Base-by-base conservation (phyloP, 2,113 vertebrate genomes). In the Sula dactylatra region DNA sequence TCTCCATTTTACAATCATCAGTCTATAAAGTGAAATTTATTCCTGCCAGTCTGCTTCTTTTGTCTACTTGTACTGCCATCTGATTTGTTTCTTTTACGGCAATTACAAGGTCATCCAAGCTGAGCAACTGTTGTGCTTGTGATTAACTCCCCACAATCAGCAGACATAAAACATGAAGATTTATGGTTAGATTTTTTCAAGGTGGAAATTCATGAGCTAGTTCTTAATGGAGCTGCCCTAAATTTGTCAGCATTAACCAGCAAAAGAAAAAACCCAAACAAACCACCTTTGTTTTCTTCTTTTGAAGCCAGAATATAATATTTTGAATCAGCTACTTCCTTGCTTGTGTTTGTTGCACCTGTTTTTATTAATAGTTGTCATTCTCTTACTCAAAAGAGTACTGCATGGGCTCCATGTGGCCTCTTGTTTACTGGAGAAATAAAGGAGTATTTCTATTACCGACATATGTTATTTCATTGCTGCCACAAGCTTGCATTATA, bases 131-230 rank as follows among this genome's bases (percentile, higher is more conserved):
- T 82, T 96, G 32, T 65, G 52, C 69, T 92, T 94, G 32, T 90
- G 86, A 94, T 93, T 93, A 97, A 93, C 74, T 88, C 72, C 56
- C 58, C 70, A 91, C 77, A 77, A 85, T 93, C 83, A 92, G 13
- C 56, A 92, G 85, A 55, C 76, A 94, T 4, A 93, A 91, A 95
- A 65, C 40, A 87, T 74, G 70, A 97, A 96, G 93, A 97, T 96
- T 97, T 93, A 97, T 76, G 85, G 76, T 81, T 86, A 50, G 21
- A 77, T 83, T 92, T 89, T 88, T 95, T 93, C 87, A 96, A 97
- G 92, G 92, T 94, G 90, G 95, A 96, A 97, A 72, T 70, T 9
- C 79, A 83, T 70, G 78, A 95, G 64, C 81, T 93, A 52, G 55
- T 72, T 91, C 87, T 95, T 96, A 96, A 92, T 88, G 59, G 62